Conservation (phyloP, 2,113 vertebrate species). For the Etia nguti region DNA sequence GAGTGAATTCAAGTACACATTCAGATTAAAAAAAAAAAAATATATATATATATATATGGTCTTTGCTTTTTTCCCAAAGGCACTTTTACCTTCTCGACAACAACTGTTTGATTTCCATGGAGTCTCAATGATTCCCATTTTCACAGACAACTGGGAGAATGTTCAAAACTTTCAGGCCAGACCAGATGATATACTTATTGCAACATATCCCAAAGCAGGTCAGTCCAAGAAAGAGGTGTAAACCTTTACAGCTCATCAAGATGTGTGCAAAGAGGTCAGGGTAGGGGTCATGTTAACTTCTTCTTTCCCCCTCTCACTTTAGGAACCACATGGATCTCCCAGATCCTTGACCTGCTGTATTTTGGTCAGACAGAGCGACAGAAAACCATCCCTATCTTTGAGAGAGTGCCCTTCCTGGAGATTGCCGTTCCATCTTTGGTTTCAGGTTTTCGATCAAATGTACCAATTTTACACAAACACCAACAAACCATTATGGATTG, state of each 20-base stretch:
- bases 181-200: slow-evolving; percentile 75
- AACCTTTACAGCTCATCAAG: neutral
- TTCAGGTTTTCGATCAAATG: neutral
- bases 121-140: slow-evolving; percentile 47
- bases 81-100: neutral
- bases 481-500: neutral
- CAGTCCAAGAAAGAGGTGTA: neutral
- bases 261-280: neutral
- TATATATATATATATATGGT: no score
- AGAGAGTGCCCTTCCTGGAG: slow-evolving; percentile 76
- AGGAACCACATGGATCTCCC: slow-evolving; percentile 80
- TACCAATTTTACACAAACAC: neutral
- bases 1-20: neutral
- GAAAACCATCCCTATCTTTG: slow-evolving; percentile 49
- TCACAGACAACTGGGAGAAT: slow-evolving; percentile 71
- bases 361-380: slow-evolving; percentile 61
- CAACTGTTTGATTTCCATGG: slow-evolving; percentile 65
- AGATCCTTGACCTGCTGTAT: slow-evolving; percentile 73
- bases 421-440: neutral
- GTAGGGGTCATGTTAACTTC: neutral
- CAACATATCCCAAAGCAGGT: slow-evolving; percentile 83
- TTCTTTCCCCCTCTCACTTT: neutral
- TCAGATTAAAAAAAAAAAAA: fast-evolving
- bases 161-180: slow-evolving; percentile 72
- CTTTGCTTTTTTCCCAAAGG: neutral